Conservation (phyloP, 2,797 vertebrate species). For the Sebastes alutus region DNA sequence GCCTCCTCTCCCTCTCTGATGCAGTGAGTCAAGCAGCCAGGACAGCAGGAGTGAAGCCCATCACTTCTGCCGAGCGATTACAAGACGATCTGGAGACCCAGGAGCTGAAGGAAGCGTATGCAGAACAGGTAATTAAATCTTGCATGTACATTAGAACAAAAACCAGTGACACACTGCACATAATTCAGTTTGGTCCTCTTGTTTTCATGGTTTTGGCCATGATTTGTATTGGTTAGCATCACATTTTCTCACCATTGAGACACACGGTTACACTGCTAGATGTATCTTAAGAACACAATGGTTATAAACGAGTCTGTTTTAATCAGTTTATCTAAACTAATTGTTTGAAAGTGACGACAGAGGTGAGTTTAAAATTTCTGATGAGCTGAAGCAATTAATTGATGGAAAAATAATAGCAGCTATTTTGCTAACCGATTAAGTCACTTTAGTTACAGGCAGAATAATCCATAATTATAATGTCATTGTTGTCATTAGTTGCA, state of each 20-base stretch:
- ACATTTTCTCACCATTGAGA: not conserved
- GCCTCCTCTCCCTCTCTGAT: constrained; percentile 90
- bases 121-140: constrained; percentile 72
- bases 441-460: not conserved
- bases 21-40: constrained; percentile 90
- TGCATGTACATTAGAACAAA: no score
- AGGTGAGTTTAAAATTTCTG: not conserved
- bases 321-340: not conserved
- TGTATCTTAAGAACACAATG: not conserved
- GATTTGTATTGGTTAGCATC: not conserved
- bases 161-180: not conserved
- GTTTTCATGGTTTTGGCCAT: not conserved
- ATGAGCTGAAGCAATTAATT: no score
- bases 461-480: not conserved
- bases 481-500: not conserved
- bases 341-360: not conserved
- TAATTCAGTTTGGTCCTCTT: not conserved
- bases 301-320: not conserved
- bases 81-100: constrained; percentile 87
- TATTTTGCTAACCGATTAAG: not conserved
- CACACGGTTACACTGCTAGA: not conserved
- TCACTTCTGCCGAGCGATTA: constrained; percentile 86
- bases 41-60: constrained; percentile 86
- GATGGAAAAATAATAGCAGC: not conserved
- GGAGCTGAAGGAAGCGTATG: constrained; percentile 89